phyloP scores from a whole-genome alignment of 2,797 vertebrate species.

The Sparidentex hasta region DNA sequence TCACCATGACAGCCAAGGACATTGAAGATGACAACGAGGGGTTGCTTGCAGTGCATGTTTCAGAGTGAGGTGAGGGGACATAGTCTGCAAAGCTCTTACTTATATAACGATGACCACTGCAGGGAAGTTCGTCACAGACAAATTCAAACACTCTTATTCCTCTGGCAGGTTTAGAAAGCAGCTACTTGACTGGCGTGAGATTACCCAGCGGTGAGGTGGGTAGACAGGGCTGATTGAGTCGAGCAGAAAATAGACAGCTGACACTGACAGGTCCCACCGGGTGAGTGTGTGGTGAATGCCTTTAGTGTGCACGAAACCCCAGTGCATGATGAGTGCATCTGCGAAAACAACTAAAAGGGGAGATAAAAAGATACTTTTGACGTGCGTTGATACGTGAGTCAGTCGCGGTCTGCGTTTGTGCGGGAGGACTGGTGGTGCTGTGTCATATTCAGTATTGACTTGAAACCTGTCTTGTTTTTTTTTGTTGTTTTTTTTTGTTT shows the following conservation, averaged over 20 bases:
- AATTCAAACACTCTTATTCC: constrained; percentile 11
- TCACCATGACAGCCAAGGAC: constrained; percentile 56
- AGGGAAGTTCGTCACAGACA: constrained; percentile 19
- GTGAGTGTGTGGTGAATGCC: constrained; percentile 29
- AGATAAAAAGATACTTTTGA: constrained; percentile 21
- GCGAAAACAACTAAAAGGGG: constrained; percentile 8
- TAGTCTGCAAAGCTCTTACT: not conserved
- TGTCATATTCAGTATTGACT: constrained; percentile 6
- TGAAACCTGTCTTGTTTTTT: too few relatives aligned
- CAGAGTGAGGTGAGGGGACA: constrained; percentile 23
- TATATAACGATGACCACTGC: constrained; percentile 32
- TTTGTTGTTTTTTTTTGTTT: too few relatives aligned
- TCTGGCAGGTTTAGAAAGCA: constrained; percentile 9
- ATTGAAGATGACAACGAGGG: constrained; percentile 43
- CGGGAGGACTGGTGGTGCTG: constrained; percentile 1
- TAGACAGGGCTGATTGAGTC: constrained; percentile 23
- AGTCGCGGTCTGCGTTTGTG: not conserved
- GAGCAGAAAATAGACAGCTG: constrained; percentile 44
- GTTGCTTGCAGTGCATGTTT: constrained; percentile 46
- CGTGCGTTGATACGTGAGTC: not conserved
- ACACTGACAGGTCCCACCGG: constrained; percentile 32
- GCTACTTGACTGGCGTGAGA: constrained; percentile 2
- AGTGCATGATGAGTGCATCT: not conserved
- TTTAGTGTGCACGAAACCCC: constrained; percentile 27
- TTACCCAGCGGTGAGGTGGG: constrained; percentile 15